A percentile compares a stretch with the other conserved stretches of the same genome.
Evolutionary conservation across 2,113 vertebrate species (phyloP).

Genomic region (Boleophthalmus pectinirostris): DNA sequence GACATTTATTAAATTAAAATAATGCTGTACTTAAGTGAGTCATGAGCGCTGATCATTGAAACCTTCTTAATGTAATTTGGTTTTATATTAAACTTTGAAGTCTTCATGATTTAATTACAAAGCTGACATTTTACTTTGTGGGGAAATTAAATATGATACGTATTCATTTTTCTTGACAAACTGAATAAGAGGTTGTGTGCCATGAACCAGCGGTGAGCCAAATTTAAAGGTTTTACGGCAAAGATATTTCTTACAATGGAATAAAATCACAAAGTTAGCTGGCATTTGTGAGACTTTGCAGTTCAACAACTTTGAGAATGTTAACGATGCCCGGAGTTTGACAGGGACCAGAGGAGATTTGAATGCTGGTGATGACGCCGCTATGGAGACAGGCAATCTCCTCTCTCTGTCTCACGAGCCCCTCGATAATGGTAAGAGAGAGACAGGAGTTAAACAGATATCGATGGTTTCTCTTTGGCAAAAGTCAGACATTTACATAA

Average conservation of each 20-base stretch:
- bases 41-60: not conserved
- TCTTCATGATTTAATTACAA: not conserved
- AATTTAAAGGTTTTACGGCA: not conserved
- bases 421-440: constrained; percentile 31
- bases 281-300: not conserved
- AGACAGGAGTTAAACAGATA: constrained; percentile 23
- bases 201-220: not conserved
- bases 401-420: constrained; percentile 42
- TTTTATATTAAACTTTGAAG: not conserved
- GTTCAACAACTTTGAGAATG: constrained; percentile 25
- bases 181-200: not conserved
- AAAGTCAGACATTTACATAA: constrained; percentile 22
- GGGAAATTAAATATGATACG: not conserved
- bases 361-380: constrained; percentile 30
- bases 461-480: constrained; percentile 22
- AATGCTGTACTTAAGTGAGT: not conserved
- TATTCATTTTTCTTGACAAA: not conserved
- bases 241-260: not conserved
- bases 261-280: not conserved
- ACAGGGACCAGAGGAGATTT: constrained; percentile 31
- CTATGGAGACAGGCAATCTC: constrained; percentile 24
- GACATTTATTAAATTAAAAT: not conserved
- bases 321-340: constrained; percentile 23
- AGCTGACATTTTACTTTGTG: not conserved
- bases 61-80: not conserved